A percentile compares a stretch with the other conserved stretches of the same genome.
These are phyloP conservation scores for Cyphomyrus plagiostoma DNA, from an alignment of 2,113 vertebrate genomes.

Conservation along the genomic window DNA sequence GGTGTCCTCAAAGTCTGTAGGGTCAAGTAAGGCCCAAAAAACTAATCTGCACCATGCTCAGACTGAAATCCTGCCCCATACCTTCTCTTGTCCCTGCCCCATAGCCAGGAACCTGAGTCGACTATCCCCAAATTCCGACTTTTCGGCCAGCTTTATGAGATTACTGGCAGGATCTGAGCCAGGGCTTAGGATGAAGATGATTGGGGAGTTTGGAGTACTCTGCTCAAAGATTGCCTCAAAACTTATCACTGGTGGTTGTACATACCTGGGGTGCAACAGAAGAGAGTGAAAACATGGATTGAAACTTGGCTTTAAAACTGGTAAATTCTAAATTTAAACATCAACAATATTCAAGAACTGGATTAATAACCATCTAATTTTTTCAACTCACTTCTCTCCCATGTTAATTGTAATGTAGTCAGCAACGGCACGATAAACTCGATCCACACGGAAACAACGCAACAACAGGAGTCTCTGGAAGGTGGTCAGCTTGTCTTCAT, in stretches of 20 bases:
- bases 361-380: neutral
- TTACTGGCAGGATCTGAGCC: conserved; percentile 87
- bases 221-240: conserved; percentile 81
- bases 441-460: conserved; percentile 88
- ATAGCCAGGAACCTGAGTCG: conserved; percentile 88
- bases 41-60: neutral
- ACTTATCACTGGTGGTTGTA: conserved; percentile 90
- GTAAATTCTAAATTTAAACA: neutral
- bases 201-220: conserved; percentile 79
- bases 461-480: conserved; percentile 88
- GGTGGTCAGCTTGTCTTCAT: conserved; percentile 56
- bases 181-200: conserved; percentile 90
- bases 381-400: conserved; percentile 76
- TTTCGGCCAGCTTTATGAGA: conserved; percentile 83
- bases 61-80: conserved; percentile 37
- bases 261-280: conserved; percentile 67
- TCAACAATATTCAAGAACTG: neutral
- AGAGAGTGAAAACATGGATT: neutral
- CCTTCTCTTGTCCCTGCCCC: conserved; percentile 96
- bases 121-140: conserved; percentile 70
- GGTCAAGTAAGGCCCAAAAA: neutral
- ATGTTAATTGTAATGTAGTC: conserved; percentile 78
- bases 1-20: neutral
- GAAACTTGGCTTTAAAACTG: neutral
- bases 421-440: conserved; percentile 81